Percentiles rank a stretch among this genome's conserved stretches.
Evolutionary conservation across 2,797 vertebrate genomes (phyloP).

Genomic region (Lepilemur septentrionalis): DNA sequence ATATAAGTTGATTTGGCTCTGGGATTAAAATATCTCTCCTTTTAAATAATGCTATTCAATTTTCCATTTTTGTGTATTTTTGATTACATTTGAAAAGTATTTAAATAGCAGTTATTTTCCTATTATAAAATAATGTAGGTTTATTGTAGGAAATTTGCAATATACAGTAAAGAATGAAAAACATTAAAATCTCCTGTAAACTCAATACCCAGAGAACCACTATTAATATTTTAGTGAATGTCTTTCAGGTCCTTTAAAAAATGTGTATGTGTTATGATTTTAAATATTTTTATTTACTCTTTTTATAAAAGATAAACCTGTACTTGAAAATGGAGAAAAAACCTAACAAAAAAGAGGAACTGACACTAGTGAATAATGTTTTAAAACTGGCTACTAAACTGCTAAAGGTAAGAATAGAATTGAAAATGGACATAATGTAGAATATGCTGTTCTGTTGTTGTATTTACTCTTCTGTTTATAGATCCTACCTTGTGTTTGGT

Average conservation of each 20-base stretch:
- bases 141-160: slow-evolving; percentile 26
- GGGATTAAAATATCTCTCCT: not conserved
- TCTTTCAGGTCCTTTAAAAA: slow-evolving; percentile 35
- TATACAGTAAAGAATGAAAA: slow-evolving; percentile 25
- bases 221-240: not conserved
- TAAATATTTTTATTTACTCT: slow-evolving; percentile 56
- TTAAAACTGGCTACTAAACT: slow-evolving; percentile 98
- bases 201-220: not conserved
- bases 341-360: slow-evolving; percentile 98
- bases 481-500: not conserved
- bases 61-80: slow-evolving; percentile 15
- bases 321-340: slow-evolving; percentile 99
- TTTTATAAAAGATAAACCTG: slow-evolving; percentile 91
- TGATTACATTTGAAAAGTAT: slow-evolving; percentile 24
- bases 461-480: not conserved
- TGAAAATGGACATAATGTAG: not conserved
- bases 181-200: slow-evolving; percentile 19
- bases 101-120: slow-evolving; percentile 14
- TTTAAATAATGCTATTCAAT: not conserved
- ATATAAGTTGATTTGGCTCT: slow-evolving; percentile 29
- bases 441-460: not conserved
- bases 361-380: slow-evolving; percentile 98
- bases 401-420: slow-evolving; percentile 90
- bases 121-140: slow-evolving; percentile 4
- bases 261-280: slow-evolving; percentile 11